Evolutionary conservation across 30 jellyfish, hydroid and myxozoan genomes (phyloP).

Genomic region (Clytia hemisphaerica): DNA sequence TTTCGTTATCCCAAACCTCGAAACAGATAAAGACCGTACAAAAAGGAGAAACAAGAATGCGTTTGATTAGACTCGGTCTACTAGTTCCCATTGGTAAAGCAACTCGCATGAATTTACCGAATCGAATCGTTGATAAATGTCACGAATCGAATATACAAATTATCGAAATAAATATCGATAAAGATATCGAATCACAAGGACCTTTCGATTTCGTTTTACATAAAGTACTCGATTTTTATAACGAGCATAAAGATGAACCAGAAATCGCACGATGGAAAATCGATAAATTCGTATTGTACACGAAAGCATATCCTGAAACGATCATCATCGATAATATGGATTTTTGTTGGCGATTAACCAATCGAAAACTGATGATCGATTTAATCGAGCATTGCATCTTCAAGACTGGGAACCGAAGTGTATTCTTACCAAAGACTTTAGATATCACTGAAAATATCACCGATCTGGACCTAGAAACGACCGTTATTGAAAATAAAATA

Average conservation of each 20-base stretch:
- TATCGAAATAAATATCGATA: conserved; percentile 42
- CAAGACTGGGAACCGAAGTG: conserved; percentile 21
- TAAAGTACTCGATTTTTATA: conserved; percentile 59
- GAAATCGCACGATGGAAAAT: conserved; percentile 36
- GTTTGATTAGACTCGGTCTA: conserved; percentile 45
- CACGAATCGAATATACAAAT: conserved; percentile 30
- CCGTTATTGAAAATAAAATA: conserved; percentile 20
- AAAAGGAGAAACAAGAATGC: too few species aligned
- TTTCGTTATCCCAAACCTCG: too few species aligned
- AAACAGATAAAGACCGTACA: too few species aligned
- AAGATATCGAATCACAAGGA: conserved; percentile 41
- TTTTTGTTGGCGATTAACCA: conserved; percentile 21
- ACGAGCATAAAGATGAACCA: conserved; percentile 34
- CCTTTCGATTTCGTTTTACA: conserved; percentile 77
- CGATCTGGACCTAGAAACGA: not conserved
- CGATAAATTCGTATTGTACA: conserved; percentile 24
- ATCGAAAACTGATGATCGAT: conserved; percentile 37
- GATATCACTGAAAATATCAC: conserved; percentile 10
- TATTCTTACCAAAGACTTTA: conserved; percentile 70
- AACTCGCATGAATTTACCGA: conserved; percentile 54
- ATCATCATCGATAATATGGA: conserved; percentile 46
- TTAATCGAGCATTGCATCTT: conserved; percentile 41
- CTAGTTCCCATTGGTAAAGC: conserved; percentile 45
- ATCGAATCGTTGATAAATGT: conserved; percentile 34
- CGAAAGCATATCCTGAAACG: conserved; percentile 12